A percentile compares a stretch with the other conserved stretches of the same genome.
Conservation (phyloP, 1,140 invertebrate species). For the Drusus annulatus region DNA sequence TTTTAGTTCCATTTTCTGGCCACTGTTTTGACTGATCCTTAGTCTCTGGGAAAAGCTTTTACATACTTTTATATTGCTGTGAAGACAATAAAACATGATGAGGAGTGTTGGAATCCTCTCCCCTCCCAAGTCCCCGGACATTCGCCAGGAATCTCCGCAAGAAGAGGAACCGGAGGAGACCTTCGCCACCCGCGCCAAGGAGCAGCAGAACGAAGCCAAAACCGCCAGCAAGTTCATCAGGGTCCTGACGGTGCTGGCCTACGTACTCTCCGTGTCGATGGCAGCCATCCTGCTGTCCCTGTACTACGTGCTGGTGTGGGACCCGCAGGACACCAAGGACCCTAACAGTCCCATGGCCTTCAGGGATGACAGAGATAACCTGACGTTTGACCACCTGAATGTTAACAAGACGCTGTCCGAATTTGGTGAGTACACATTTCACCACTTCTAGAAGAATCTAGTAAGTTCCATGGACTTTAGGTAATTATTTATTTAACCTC, state of each 20-base stretch:
- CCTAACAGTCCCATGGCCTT: constrained; percentile 41
- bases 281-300: constrained; percentile 92
- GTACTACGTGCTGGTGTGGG: constrained; percentile 90
- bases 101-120: constrained; percentile 49
- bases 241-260: constrained; percentile 93
- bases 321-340: constrained; percentile 65
- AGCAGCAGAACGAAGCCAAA: constrained; percentile 80
- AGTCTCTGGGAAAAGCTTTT: not conserved
- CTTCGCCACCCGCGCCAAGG: constrained; percentile 70
- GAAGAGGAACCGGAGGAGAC: constrained; percentile 61
- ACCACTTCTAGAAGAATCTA: no score
- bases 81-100: constrained; percentile 30
- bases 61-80: not conserved
- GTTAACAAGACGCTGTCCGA: not conserved
- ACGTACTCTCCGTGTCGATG: constrained; percentile 94
- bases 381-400: not conserved
- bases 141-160: constrained; percentile 1
- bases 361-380: constrained; percentile 22
- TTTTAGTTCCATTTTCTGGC: no score
- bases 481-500: no score
- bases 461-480: no score
- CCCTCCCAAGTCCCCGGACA: constrained; percentile 40
- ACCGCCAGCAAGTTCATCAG: constrained; percentile 87
- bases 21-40: no score
- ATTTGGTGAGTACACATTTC: not conserved